phyloP scores from a whole-genome alignment of 2,888 invertebrate species.

The Palloptera scutellata region DNA sequence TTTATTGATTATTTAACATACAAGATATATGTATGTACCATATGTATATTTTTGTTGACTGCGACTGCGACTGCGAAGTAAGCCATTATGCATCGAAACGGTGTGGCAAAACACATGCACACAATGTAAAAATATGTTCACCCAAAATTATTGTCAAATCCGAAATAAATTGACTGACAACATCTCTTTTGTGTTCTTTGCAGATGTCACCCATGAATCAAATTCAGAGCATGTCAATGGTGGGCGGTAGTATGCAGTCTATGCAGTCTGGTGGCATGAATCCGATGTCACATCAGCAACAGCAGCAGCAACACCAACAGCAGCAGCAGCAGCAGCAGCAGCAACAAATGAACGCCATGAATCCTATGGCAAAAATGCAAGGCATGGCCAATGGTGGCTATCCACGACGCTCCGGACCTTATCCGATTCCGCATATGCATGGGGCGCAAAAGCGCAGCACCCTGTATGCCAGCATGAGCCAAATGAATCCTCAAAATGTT shows the following conservation, averaged over 20 bases:
- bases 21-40: too few relatives aligned
- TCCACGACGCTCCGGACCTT: constrained; percentile 84
- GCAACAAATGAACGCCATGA: constrained; percentile 73
- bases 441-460: constrained; percentile 75
- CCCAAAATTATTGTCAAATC: too few relatives aligned
- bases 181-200: constrained; percentile 24
- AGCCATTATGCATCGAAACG: too few relatives aligned
- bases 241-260: constrained; percentile 54
- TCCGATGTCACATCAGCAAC: constrained; percentile 54
- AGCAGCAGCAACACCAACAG: constrained; percentile 59
- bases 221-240: constrained; percentile 79
- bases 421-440: constrained; percentile 86
- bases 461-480: constrained; percentile 57
- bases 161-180: not conserved
- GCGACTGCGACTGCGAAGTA: too few relatives aligned
- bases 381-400: constrained; percentile 67
- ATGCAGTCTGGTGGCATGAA: constrained; percentile 38
- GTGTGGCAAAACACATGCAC: too few relatives aligned
- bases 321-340: constrained; percentile 58
- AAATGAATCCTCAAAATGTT: constrained; percentile 71
- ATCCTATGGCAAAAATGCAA: constrained; percentile 70
- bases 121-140: too few relatives aligned
- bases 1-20: too few relatives aligned
- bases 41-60: too few relatives aligned
- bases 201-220: constrained; percentile 78